A percentile compares a stretch with the other conserved stretches of the same genome.
These are phyloP conservation scores for Microplitis deprimator DNA, from an alignment of 2,888 invertebrate species.

Conservation along the genomic window DNA sequence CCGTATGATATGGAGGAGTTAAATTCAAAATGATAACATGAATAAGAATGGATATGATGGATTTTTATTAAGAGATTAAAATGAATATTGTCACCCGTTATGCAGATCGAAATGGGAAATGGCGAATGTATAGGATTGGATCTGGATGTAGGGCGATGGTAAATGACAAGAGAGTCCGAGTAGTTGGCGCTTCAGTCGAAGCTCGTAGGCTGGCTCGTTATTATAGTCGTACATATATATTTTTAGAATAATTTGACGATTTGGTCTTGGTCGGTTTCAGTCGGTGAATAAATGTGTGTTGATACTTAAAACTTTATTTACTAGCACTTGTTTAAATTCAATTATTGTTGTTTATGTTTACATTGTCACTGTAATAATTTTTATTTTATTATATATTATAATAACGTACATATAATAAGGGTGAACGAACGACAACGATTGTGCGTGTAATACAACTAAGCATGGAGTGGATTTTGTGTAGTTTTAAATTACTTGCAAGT, in stretches of 20 bases:
- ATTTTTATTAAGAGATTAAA: neutral
- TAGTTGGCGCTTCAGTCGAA: slow-evolving; percentile 35
- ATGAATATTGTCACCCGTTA: slow-evolving; percentile 33
- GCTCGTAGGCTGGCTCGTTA: slow-evolving; percentile 31
- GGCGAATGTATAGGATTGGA: neutral
- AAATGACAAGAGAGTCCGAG: neutral
- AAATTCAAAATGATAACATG: neutral
- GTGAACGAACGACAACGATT: slow-evolving; percentile 45
- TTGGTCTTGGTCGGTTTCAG: neutral
- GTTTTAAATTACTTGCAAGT: slow-evolving; percentile 60
- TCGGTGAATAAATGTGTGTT: neutral
- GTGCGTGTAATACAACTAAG: slow-evolving; percentile 54
- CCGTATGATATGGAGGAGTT: neutral
- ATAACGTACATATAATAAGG: slow-evolving; percentile 6
- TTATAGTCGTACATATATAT: slow-evolving; percentile 27
- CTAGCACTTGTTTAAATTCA: neutral
- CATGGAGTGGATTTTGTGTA: slow-evolving; percentile 59
- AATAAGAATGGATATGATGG: neutral
- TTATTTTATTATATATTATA: neutral
- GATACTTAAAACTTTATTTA: neutral
- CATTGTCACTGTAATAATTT: neutral
- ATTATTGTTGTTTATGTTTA: neutral
- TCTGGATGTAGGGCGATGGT: slow-evolving; percentile 1
- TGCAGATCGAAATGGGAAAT: slow-evolving; percentile 28
- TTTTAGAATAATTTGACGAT: slow-evolving; percentile 18